These are phyloP conservation scores for Tragelaphus imberbis DNA, from an alignment of 2,113 vertebrate genomes.

Conservation along the genomic window DNA sequence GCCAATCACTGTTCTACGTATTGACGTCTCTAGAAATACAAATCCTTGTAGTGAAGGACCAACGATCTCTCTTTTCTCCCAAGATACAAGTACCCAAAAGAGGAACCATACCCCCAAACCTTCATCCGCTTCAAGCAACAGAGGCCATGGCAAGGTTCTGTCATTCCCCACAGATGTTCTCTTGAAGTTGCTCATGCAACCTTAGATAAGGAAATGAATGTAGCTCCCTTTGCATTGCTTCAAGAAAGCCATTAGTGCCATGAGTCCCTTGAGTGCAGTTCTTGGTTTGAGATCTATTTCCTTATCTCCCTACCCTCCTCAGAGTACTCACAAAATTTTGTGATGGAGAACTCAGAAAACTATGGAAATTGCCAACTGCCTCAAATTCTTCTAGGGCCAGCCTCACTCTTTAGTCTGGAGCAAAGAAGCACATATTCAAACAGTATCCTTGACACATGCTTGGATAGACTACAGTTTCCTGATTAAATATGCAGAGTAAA, in stretches of 20 bases:
- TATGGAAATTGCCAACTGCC: neutral
- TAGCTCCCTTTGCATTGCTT: neutral
- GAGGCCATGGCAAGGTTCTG: neutral
- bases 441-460: neutral
- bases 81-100: neutral
- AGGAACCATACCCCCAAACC: fast-evolving
- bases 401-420: neutral
- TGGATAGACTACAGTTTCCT: slow-evolving; percentile 27
- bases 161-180: neutral
- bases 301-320: neutral
- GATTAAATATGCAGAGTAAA: slow-evolving; percentile 29
- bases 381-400: neutral
- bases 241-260: neutral
- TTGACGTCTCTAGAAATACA: neutral
- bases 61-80: neutral
- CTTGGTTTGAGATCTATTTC: neutral
- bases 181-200: neutral
- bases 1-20: neutral
- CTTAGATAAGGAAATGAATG: neutral
- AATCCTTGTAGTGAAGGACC: neutral
- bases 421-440: neutral
- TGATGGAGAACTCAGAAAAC: neutral
- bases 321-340: neutral
- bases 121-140: neutral
- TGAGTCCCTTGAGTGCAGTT: neutral